Evolutionary conservation across 1,140 invertebrate species (phyloP), one percentile per base, ranked within the genome.

Genomic region (Aethina tumida): DNA sequence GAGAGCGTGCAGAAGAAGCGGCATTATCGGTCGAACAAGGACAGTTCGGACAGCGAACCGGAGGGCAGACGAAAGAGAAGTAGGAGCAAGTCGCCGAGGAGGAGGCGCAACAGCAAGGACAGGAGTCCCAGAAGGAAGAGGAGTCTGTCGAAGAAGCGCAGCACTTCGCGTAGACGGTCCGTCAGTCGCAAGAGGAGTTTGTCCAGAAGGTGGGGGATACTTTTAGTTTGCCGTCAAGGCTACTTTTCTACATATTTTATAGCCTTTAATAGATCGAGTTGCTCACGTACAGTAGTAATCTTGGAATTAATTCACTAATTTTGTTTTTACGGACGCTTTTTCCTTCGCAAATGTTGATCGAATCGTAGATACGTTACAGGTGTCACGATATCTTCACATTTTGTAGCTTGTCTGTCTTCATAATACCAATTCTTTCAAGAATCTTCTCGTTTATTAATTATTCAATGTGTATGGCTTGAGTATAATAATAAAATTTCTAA

Each of bases 11-110:
- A 86, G 53, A 81, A 82, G 24, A 84, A 84, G 47, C 67, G 88
- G 15, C 86, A 90, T 33, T 92, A 92, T 53, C 71, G 88, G 6
- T 88, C 86, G 31, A 88, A 88, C 53, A 82, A 84, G 26, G 81
- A 84, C 45, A 79, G 76, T 17, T 82, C 79, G 1, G 79, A 75
- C 29, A 84, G 78, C 47, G 56, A 62, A 37, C 35, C 44, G 3
- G 59, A 56, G 25, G 56, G 53, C 29, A 56, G 58, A 39, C 44
- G 42, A 38, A 56, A 57, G 31, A 43, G 56, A 20, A 48, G 48
- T 9, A 50, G 58, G 42, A 58, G 56, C 13, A 9, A 63, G 55
- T 43, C 69, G 58, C 53, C 65, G 58, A 50, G 62, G 56, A 35
- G 62, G 47, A 35, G 50, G 46, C 13, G 65, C 9, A 51, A 42